Percentiles rank a stretch among this genome's conserved stretches.
Conservation (phyloP, 1,140 invertebrate genomes). For the Yoshiicerus persimilis region DNA sequence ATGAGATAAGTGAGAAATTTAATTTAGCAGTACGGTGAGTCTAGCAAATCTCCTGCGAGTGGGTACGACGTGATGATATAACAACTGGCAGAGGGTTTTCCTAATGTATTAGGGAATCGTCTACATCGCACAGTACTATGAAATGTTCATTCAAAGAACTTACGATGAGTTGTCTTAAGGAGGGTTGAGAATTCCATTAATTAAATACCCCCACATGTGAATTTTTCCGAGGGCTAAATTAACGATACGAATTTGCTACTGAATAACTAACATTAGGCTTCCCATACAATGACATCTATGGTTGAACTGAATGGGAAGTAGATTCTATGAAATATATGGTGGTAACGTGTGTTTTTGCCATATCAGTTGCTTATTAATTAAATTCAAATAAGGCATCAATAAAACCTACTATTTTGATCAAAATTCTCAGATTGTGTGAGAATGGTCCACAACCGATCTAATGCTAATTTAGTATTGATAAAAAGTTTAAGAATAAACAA, state of each 20-base stretch:
- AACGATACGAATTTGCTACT: not conserved
- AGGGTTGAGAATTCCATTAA: not conserved
- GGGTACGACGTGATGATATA: not conserved
- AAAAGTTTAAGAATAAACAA: no score
- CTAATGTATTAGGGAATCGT: not conserved
- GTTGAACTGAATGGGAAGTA: no score
- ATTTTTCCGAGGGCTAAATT: not conserved
- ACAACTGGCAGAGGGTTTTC: not conserved
- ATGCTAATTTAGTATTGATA: no score
- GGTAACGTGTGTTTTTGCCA: no score
- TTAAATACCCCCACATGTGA: constrained; percentile 6
- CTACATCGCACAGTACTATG: not conserved
- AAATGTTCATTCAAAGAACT: not conserved
- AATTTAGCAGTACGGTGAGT: not conserved
- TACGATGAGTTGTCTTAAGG: not conserved
- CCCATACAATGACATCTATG: no score
- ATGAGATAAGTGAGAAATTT: constrained; percentile 10
- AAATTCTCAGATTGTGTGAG: no score
- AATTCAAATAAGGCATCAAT: no score
- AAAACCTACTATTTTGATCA: no score
- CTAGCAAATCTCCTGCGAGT: not conserved
- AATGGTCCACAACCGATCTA: no score
- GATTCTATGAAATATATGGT: no score
- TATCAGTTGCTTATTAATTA: no score
- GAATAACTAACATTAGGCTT: not conserved